Evolutionary conservation across 2,113 vertebrate genomes (phyloP).

Genomic region (Camelus bactrianus): DNA sequence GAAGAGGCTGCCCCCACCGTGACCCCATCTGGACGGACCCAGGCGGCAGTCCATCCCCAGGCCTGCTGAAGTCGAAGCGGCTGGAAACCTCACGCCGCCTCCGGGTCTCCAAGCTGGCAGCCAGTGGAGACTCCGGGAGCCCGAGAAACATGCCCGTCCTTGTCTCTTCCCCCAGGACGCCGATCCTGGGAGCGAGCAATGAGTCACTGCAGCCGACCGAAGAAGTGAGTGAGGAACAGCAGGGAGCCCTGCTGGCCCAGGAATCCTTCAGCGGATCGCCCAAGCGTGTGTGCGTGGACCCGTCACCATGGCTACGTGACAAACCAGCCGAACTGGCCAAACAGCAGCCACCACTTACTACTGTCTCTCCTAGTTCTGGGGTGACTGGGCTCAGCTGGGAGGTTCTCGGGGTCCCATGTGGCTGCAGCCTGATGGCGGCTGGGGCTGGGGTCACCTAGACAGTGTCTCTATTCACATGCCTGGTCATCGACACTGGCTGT

Average conservation of each 20-base stretch:
- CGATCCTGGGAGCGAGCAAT: not conserved
- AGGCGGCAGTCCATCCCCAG: not conserved
- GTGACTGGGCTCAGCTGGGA: not conserved
- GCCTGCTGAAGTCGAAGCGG: not conserved
- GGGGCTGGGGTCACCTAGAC: not conserved
- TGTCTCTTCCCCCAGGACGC: not conserved
- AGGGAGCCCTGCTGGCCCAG: not conserved
- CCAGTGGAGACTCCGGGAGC: not conserved
- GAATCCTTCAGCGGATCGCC: not conserved
- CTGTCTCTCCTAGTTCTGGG: not conserved
- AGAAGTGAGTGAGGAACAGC: not conserved
- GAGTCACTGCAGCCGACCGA: not conserved
- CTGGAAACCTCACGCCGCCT: not conserved
- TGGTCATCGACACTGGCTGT: not conserved
- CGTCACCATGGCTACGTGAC: not conserved
- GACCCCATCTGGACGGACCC: not conserved
- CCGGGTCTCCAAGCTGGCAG: not conserved
- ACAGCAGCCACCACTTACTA: not conserved
- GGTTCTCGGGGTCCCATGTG: not conserved
- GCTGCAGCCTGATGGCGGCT: not conserved
- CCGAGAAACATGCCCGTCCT: not conserved
- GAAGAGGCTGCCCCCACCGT: not conserved
- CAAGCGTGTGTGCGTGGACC: fast-evolving
- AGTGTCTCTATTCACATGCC: not conserved
- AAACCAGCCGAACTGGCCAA: not conserved